These are phyloP conservation scores for Pecten maximus DNA, from an alignment of 2,888 invertebrate species.

Conservation along the genomic window DNA sequence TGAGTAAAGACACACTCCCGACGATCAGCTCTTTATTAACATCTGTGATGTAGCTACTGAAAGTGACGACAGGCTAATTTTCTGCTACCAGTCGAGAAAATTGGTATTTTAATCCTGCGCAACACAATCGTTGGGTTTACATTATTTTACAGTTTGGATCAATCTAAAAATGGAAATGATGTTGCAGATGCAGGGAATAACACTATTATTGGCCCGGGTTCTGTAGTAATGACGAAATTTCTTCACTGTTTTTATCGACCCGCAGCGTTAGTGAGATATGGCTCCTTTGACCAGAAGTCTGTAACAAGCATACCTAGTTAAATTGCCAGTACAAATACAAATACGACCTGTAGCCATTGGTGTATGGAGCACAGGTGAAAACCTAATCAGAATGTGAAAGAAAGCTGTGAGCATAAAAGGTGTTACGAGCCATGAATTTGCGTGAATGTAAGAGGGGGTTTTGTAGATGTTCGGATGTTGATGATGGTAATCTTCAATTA, in stretches of 20 bases:
- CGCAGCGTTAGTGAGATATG: not conserved
- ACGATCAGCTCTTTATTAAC: slow-evolving; percentile 11
- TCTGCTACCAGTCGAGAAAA: not conserved
- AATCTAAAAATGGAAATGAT: not conserved
- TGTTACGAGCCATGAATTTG: slow-evolving; percentile 30
- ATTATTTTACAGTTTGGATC: not conserved
- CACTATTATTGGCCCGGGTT: not conserved
- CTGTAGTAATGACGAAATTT: not conserved
- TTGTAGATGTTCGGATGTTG: not conserved
- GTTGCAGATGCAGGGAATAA: not conserved
- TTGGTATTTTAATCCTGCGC: not conserved
- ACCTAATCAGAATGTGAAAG: not conserved
- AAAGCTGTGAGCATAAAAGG: not conserved
- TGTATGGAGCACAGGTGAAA: not conserved
- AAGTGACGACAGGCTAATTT: not conserved
- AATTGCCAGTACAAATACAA: not conserved
- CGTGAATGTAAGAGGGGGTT: slow-evolving; percentile 18
- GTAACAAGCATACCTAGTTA: not conserved
- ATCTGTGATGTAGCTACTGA: not conserved
- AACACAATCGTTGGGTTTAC: not conserved
- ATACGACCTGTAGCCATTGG: not conserved
- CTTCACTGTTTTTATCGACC: not conserved
- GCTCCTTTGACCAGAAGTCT: not conserved
- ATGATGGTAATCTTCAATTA: slow-evolving; percentile 22
- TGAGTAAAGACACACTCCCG: no score